Base-by-base conservation (phyloP, 2,888 invertebrate species). In the Sturmia bella region DNA sequence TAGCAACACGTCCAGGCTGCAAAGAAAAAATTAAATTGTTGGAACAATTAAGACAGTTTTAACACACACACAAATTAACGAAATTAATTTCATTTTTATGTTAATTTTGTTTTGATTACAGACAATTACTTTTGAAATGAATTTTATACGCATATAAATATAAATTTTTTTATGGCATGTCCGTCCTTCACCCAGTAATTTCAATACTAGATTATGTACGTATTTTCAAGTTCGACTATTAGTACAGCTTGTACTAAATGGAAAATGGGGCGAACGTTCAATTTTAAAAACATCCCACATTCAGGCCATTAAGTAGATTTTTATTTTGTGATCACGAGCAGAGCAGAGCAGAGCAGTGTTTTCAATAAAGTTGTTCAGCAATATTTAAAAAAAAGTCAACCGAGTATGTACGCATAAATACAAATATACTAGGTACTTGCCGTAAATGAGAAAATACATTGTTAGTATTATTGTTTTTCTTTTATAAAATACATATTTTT, bases 1-100 rank as follows among this genome's bases (percentile, higher is more conserved):
- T 98, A 12, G 96, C 98, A 43, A 98, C 98, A 88, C 98, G 93
- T 74, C 98, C 98, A 80, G 97, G 97, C 97, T 98, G 93, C 83
- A 94, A 95, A 89, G 66, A 59, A 75, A 73, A 66, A 59, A 72
- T 74, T 24, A 54, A 52, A 45, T n/a, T 37, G 32, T 57, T n/a
- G 4, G 50, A 32, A 17, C 12, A 27, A 3, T 56, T 52, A 37
- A 7, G 1, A 17, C 11, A 32, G 32, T 32, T 37, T 37, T 64
- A 13, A 11, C 12, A 3, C 12, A 41, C 4, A 39, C 17, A 19
- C 21, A 19, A n/a, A 66, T 39, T n/a, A 52, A 52, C 39, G 15
- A 52, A 66, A 66, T 66, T 43, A 21, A 56, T 39, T 43, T 17
- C 3, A 37, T 12, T 21, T 50, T 52, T 9, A 24, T n/a, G 24